Evolutionary conservation across 2,113 vertebrate species (phyloP).

Genomic region (Fukomys damarensis): DNA sequence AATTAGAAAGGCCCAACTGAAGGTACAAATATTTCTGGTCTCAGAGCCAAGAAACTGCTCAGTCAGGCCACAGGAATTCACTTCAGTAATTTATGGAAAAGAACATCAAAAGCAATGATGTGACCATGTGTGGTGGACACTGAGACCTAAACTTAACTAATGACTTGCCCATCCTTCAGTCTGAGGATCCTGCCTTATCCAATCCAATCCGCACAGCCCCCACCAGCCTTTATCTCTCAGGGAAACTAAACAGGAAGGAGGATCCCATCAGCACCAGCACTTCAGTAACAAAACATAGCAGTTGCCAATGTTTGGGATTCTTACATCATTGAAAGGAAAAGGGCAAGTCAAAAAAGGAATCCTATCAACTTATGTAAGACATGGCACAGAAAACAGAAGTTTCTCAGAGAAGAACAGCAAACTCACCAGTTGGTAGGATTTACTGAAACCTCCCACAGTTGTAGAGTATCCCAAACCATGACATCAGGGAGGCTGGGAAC

Average conservation of each 20-base stretch:
- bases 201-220: not conserved
- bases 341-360: conserved; percentile 74
- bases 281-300: conserved; percentile 69
- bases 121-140: not conserved
- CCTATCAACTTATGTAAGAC: conserved; percentile 75
- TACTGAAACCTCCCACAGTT: conserved; percentile 69
- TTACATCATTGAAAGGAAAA: conserved; percentile 79
- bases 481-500: conserved; percentile 70
- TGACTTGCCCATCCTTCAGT: not conserved
- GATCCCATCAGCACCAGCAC: conserved; percentile 10
- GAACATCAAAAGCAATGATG: conserved; percentile 24
- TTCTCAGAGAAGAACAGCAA: conserved; percentile 68
- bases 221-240: not conserved
- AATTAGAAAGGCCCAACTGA: conserved; percentile 24
- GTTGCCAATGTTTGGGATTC: conserved; percentile 67
- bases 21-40: conserved; percentile 35
- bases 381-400: conserved; percentile 64
- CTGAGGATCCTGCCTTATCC: not conserved
- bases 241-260: conserved; percentile 41
- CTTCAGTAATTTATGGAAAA: conserved; percentile 29
- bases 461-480: conserved; percentile 69
- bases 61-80: not conserved
- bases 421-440: conserved; percentile 69
- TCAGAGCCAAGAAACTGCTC: conserved; percentile 58
- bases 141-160: not conserved